Evolutionary conservation across 2,797 vertebrate genomes (phyloP).

Genomic region (Falco concolor): DNA sequence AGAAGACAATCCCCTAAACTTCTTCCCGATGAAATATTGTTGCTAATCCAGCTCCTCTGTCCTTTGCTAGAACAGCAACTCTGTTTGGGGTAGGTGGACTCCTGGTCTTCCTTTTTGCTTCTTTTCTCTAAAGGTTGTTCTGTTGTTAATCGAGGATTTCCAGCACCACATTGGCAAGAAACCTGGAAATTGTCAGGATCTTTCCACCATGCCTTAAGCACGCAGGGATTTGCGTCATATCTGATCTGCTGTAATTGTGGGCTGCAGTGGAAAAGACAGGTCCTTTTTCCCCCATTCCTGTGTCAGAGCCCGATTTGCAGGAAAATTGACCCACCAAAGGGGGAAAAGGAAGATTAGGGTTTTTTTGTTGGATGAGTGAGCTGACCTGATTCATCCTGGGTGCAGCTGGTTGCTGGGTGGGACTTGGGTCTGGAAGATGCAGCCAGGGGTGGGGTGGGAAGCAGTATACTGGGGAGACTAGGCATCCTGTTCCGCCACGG

Average conservation of each 20-base stretch:
- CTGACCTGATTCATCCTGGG: background rate
- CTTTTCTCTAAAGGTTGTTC: background rate
- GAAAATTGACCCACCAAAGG: background rate
- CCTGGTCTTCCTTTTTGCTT: background rate
- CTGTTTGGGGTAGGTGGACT: background rate
- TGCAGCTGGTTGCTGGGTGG: background rate
- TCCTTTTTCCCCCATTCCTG: background rate
- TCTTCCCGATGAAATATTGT: background rate
- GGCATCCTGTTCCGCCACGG: rapidly evolving
- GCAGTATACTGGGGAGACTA: background rate
- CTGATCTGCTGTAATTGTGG: background rate
- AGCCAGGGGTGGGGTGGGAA: background rate
- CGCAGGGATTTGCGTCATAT: background rate
- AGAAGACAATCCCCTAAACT: background rate
- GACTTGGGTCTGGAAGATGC: background rate
- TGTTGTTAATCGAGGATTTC: background rate
- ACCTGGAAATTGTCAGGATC: background rate
- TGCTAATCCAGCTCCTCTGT: background rate
- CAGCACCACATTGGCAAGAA: background rate
- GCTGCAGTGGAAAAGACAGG: background rate
- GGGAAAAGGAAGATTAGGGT: background rate
- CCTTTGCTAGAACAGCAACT: background rate
- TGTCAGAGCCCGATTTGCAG: background rate
- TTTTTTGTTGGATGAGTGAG: background rate
- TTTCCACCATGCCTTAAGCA: background rate